Evolutionary conservation across 2,888 invertebrate species (phyloP).

Genomic region (Callosobruchus maculatus): DNA sequence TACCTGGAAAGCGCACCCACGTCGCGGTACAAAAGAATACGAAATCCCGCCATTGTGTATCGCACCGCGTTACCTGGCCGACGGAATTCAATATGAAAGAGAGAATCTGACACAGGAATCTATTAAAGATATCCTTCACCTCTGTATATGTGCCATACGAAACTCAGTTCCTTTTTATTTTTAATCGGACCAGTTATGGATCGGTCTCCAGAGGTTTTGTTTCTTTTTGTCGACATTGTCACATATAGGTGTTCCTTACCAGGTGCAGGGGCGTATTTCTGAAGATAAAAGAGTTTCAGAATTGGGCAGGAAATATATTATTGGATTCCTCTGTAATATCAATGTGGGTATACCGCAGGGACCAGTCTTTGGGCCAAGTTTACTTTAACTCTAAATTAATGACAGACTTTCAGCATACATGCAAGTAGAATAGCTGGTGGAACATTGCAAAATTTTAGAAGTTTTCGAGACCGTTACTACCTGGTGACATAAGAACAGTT

Average conservation of each 20-base stretch:
- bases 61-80: constrained; percentile 42
- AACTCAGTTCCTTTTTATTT: constrained; percentile 25
- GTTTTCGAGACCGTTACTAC: too few species aligned
- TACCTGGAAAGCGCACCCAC: constrained; percentile 44
- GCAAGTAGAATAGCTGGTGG: too few species aligned
- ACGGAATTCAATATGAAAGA: constrained; percentile 38
- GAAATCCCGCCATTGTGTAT: constrained; percentile 45
- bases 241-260: neutral
- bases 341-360: neutral
- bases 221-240: neutral
- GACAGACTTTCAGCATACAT: too few species aligned
- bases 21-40: constrained; percentile 45
- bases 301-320: neutral
- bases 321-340: neutral
- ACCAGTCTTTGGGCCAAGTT: neutral
- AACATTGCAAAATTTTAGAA: too few species aligned
- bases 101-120: constrained; percentile 33
- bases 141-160: neutral
- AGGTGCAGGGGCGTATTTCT: neutral
- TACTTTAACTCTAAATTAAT: neutral
- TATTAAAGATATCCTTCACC: constrained; percentile 23
- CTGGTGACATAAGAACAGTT: too few species aligned
- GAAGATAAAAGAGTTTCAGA: neutral
- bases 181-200: constrained; percentile 40
- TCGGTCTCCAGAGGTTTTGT: constrained; percentile 6